Percentiles rank a stretch among this genome's conserved stretches.
Evolutionary conservation across 2,113 vertebrate genomes (phyloP).

Genomic region (Rhipidura dahli): DNA sequence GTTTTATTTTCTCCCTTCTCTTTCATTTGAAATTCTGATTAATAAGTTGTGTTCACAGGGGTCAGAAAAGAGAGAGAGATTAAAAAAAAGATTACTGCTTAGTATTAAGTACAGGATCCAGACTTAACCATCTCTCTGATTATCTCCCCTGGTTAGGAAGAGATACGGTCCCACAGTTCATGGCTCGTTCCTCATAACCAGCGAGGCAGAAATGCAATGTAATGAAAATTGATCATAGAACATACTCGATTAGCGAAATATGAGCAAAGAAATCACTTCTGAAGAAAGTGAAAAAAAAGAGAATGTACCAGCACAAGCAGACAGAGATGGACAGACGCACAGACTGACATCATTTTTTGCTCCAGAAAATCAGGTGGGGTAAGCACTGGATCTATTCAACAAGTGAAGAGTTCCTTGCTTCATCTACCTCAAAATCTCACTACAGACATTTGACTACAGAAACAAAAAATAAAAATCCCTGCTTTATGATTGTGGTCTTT

Average conservation of each 20-base stretch:
- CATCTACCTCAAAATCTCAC: not conserved
- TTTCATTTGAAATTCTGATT: not conserved
- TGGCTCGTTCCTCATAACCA: slow-evolving; percentile 5
- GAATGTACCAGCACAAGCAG: not conserved
- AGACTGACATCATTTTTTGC: not conserved
- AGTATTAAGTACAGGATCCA: not conserved
- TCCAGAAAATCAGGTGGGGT: not conserved
- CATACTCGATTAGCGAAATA: not conserved
- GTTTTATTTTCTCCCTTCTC: not conserved
- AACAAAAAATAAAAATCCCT: not conserved
- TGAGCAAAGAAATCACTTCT: slow-evolving; percentile 7
- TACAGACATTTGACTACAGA: not conserved
- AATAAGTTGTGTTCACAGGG: not conserved
- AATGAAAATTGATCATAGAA: slow-evolving; percentile 59
- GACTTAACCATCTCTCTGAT: slow-evolving; percentile 18
- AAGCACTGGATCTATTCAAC: not conserved
- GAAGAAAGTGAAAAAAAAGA: slow-evolving; percentile 16
- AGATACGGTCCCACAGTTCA: not conserved
- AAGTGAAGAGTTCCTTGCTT: not conserved
- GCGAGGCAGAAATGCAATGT: slow-evolving; percentile 29
- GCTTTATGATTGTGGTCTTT: not conserved
- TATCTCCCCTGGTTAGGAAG: slow-evolving; percentile 26
- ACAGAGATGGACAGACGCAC: not conserved
- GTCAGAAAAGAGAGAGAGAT: not conserved
- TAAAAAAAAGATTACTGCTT: not conserved